Evolutionary conservation across 2,113 vertebrate genomes (phyloP).

Genomic region (Rana temporaria): DNA sequence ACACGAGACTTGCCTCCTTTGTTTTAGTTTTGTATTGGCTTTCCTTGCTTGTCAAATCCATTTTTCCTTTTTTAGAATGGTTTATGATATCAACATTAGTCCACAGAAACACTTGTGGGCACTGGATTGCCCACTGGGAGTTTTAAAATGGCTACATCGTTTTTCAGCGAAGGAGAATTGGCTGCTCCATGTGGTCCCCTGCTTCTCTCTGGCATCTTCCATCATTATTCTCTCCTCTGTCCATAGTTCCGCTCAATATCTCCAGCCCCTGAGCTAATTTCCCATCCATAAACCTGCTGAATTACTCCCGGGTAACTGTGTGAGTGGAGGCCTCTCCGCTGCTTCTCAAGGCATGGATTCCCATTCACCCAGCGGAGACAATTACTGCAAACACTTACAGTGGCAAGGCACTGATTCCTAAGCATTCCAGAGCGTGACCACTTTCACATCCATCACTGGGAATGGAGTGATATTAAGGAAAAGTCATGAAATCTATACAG

Average conservation of each 20-base stretch:
- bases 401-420: conserved; percentile 55
- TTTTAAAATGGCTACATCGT: conserved; percentile 44
- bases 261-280: conserved; percentile 56
- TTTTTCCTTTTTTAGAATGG: conserved; percentile 9
- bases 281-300: conserved; percentile 57
- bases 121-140: neutral
- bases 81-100: conserved; percentile 42
- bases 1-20: neutral
- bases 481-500: conserved; percentile 64
- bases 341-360: conserved; percentile 56
- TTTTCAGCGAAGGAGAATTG: conserved; percentile 41
- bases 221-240: conserved; percentile 56
- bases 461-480: conserved; percentile 42
- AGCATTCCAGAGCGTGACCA: conserved; percentile 53
- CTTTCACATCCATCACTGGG: conserved; percentile 46
- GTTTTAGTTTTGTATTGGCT: neutral
- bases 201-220: conserved; percentile 48
- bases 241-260: conserved; percentile 57
- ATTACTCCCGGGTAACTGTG: conserved; percentile 56
- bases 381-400: conserved; percentile 56
- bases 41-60: neutral
- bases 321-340: conserved; percentile 52
- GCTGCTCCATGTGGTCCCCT: conserved; percentile 43
- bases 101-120: conserved; percentile 39
- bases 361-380: conserved; percentile 57